phyloP scores from a whole-genome alignment of 1,140 invertebrate species.

The Pinna nobilis region DNA sequence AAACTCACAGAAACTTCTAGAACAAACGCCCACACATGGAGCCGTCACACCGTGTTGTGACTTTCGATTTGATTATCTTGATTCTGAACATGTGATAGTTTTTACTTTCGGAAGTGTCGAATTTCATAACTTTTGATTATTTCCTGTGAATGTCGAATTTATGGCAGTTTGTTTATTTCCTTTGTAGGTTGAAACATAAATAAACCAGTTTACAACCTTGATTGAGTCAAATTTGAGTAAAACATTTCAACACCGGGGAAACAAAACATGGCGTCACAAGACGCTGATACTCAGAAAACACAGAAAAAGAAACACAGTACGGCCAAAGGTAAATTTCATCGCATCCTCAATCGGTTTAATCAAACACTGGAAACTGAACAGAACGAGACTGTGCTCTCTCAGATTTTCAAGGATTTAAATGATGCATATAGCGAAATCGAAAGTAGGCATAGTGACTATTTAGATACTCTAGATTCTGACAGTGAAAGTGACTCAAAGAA shows the following conservation, averaged over 20 bases:
- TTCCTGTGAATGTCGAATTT: too few species aligned
- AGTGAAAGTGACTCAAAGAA: background rate
- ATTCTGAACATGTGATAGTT: too few species aligned
- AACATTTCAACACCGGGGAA: slow-evolving; percentile 19
- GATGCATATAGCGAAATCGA: background rate
- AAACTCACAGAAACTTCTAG: too few species aligned
- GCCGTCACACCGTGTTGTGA: too few species aligned
- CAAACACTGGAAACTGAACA: background rate
- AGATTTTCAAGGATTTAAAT: slow-evolving; percentile 2
- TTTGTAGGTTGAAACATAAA: too few species aligned
- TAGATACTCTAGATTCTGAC: background rate
- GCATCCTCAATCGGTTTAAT: background rate
- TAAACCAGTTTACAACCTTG: too few species aligned
- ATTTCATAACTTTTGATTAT: too few species aligned
- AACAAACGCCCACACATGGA: too few species aligned
- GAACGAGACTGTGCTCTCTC: background rate
- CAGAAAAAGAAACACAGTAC: background rate
- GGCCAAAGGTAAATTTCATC: slow-evolving; percentile 3
- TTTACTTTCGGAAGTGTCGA: too few species aligned
- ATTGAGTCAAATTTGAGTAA: too few species aligned
- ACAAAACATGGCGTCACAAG: background rate
- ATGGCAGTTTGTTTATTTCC: too few species aligned
- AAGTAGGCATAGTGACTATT: background rate
- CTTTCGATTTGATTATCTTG: too few species aligned
- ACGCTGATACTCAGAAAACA: background rate